Conservation (phyloP, 2,888 invertebrate species). For the Lithophane semibrunnea region DNA sequence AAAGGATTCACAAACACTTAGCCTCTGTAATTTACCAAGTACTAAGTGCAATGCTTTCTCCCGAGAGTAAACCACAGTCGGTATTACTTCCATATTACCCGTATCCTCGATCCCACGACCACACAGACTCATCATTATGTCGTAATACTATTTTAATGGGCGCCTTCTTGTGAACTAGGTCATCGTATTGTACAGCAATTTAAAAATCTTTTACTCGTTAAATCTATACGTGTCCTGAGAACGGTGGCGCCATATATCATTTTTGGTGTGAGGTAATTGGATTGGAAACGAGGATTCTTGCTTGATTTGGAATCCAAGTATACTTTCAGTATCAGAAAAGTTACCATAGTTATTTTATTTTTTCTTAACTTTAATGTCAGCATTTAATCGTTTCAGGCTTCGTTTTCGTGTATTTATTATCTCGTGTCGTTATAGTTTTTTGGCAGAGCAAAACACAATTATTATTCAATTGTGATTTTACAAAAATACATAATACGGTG, state of each 20-base stretch:
- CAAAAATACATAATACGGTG: background rate
- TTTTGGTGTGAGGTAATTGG: conserved; percentile 14
- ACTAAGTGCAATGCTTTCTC: conserved; percentile 38
- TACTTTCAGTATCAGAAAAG: background rate
- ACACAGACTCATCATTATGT: conserved; percentile 64
- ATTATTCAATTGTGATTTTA: background rate
- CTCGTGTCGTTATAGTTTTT: background rate
- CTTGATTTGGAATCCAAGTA: background rate
- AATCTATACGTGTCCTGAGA: conserved; percentile 49
- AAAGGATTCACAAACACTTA: conserved; percentile 30
- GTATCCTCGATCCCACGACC: conserved; percentile 59
- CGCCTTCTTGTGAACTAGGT: conserved; percentile 66
- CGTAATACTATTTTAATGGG: conserved; percentile 74
- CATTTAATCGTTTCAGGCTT: background rate
- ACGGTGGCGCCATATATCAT: conserved; percentile 29
- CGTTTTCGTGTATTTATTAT: background rate
- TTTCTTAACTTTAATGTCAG: background rate
- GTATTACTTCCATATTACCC: conserved; percentile 39
- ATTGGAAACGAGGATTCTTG: background rate
- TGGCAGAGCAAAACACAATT: background rate
- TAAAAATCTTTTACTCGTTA: conserved; percentile 63
- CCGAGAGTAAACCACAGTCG: conserved; percentile 49
- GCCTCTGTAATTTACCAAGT: conserved; percentile 30
- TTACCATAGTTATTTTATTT: background rate
- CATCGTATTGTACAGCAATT: conserved; percentile 63